Base-by-base conservation (phyloP, 2,888 invertebrate species). In the Gastrophysa polygoni region DNA sequence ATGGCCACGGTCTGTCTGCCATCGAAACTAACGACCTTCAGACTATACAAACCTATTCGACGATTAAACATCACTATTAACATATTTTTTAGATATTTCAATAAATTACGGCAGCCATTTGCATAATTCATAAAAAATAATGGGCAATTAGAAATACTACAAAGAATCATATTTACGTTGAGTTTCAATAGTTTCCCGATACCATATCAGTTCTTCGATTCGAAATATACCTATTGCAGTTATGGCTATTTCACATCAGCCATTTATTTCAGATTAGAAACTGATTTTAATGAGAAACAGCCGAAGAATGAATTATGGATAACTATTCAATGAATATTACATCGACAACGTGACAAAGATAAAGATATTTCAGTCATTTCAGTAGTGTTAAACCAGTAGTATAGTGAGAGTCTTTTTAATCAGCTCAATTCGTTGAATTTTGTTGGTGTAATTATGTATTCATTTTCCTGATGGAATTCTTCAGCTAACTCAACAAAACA, bases 81-180 rank as follows among this genome's bases (percentile, higher is more conserved):
- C 52, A 52, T 52, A 52, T 52, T 52, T 52, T 52, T 52, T 52
- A 18, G 8, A 21, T 14, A 52, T 52, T 34, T 52, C 20, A 38
- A 38, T 38, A 38, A 38, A 10, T 38, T 14, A 14, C 3, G 4
- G 7, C 11, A n/a, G n/a, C 1, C 52, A 52, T 52, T 52, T 14
- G 38, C 38, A 52, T 52, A 52, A 52, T 38, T 29, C 16, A 8
- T 18, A 52, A 52, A 51, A 52, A 52, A 38, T 52, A 52, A 34
- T 34, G n/a, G 52, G 34, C 50, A 51, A 51, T 51, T 51, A 51
- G 29, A 51, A 51, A 24, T n/a, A 20, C 29, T n/a, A 48, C 48
- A 24, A 48, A 14, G 50, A 34, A 32, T 51, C 32, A 51, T 32
- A n/a, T 51, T 51, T 14, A 51, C 50, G 10, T 32, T 18, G 16